Percentiles rank a stretch among this genome's conserved stretches.
These are phyloP conservation scores for Ophioninae sp. DNA, from an alignment of 2,888 invertebrate species.

Conservation along the genomic window DNA sequence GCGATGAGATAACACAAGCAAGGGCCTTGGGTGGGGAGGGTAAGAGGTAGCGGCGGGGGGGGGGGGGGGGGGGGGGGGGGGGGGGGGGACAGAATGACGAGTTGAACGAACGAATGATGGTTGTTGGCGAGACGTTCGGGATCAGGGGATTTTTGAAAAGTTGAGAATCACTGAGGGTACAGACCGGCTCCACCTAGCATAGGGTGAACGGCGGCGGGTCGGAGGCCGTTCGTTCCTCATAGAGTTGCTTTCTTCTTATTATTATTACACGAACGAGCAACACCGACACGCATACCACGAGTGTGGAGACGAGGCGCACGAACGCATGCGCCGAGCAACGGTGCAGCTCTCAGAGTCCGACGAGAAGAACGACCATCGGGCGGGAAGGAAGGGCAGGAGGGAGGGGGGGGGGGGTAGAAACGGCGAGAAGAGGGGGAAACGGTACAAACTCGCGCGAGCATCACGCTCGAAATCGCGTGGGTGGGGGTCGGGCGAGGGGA, in stretches of 20 bases:
- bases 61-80: too few species aligned
- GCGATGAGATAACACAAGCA: too few species aligned
- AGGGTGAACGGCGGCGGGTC: slow-evolving; percentile 77
- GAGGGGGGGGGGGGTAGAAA: not conserved
- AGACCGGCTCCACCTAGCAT: slow-evolving; percentile 80
- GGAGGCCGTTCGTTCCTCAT: slow-evolving; percentile 80
- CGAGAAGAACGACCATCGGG: slow-evolving; percentile 4
- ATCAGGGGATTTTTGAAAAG: slow-evolving; percentile 43
- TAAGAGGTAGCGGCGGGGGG: too few species aligned
- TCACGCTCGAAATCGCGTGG: slow-evolving; percentile 62
- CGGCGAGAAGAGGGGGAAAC: slow-evolving; percentile 25
- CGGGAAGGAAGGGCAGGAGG: not conserved
- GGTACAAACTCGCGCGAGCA: slow-evolving; percentile 58
- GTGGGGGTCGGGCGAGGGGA: slow-evolving; percentile 45
- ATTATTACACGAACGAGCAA: slow-evolving; percentile 76
- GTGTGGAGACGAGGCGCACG: slow-evolving; percentile 37
- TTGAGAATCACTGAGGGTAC: slow-evolving; percentile 76
- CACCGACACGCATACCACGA: slow-evolving; percentile 54
- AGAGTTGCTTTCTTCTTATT: slow-evolving; percentile 79
- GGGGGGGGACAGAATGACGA: slow-evolving; percentile 14
- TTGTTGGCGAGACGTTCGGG: not conserved
- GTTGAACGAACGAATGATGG: slow-evolving; percentile 46
- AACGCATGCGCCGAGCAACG: slow-evolving; percentile 66
- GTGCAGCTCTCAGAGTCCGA: slow-evolving; percentile 49
- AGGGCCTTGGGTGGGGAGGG: too few species aligned